Evolutionary conservation across 23 tunicate species (phyloP), one percentile per base, ranked within the genome.

Genomic region (Halocynthia roretzi): DNA sequence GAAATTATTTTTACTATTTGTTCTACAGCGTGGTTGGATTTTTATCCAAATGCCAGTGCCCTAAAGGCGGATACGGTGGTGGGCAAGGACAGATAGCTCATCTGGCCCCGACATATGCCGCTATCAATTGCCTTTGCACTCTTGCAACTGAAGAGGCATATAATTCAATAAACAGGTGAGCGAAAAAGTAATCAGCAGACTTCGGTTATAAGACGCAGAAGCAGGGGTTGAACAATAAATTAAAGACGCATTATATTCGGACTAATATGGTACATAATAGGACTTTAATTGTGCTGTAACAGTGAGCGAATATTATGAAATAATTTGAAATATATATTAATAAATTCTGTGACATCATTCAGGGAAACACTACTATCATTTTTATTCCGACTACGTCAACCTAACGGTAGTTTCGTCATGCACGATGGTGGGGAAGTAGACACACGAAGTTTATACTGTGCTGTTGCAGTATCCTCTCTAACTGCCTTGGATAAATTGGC

Each of bases 61-160:
- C 83, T 1, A 77, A 61, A 12, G 98, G 98, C 55, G 98, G 98
- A 6, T 93, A 81, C 63, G 94, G 98, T 52, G 98, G 98, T 44
- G 98, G 98, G 5, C 90, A 86, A 11, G 86, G 81, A 0, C 98
- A 93, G 72, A 31, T 77, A 5, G 72, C 98, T 49, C 98, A 93
- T 72, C 86, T 93, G 17, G 98, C 98, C 4, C 87, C 98, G 7
- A 93, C 98, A 7, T 93, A 93, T 64, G 98, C 98, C 23, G 98
- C 98, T 15, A 80, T 87, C n/a, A 87, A 87, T 61, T 83, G 89
- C 53, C 77, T 93, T 50, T 86, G 98, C 53, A 69, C 65, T 5
- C 23, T 92, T 8, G 93, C 80, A 7, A 86, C 87, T 7, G 64
- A 89, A 31, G 92, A 92, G 61, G 98, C 98, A 19, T 92, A 85